Conservation (phyloP, 2,888 invertebrate genomes). For the Anticlea derivata region DNA sequence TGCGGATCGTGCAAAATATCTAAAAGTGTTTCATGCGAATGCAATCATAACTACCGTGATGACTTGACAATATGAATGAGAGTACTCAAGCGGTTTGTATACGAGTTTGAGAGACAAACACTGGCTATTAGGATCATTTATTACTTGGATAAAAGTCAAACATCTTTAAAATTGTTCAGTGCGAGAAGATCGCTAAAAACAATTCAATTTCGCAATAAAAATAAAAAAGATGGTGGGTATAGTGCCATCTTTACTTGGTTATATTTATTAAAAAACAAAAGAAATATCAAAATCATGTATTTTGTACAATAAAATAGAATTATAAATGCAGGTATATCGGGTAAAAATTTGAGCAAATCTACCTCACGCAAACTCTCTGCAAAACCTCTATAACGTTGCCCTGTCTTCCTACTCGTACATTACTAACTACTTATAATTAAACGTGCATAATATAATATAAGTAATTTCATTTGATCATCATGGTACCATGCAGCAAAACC, state of each 20-base stretch:
- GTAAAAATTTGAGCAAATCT: slow-evolving; percentile 14
- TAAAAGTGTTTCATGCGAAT: slow-evolving; percentile 71
- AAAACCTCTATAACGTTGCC: slow-evolving; percentile 20
- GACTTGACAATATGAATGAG: slow-evolving; percentile 49
- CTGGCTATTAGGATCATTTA: slow-evolving; percentile 23
- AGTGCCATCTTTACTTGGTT: slow-evolving; percentile 13
- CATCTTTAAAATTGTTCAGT: slow-evolving; percentile 27
- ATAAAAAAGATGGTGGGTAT: slow-evolving; percentile 11
- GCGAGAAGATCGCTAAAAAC: slow-evolving; percentile 45
- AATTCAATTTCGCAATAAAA: slow-evolving; percentile 67
- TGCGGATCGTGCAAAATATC: slow-evolving; percentile 70
- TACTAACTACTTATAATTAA: slow-evolving; percentile 58
- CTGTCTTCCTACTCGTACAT: slow-evolving; percentile 31
- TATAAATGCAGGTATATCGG: slow-evolving; percentile 7
- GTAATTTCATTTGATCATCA: slow-evolving; percentile 50
- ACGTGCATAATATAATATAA: slow-evolving; percentile 61
- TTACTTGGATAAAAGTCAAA: slow-evolving; percentile 25
- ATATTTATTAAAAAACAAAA: not conserved
- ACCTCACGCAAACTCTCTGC: slow-evolving; percentile 18
- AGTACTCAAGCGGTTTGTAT: slow-evolving; percentile 55
- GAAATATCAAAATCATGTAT: not conserved
- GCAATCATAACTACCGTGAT: slow-evolving; percentile 74
- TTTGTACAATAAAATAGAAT: slow-evolving; percentile 6
- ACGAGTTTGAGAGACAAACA: slow-evolving; percentile 25
- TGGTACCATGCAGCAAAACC: slow-evolving; percentile 71